These are phyloP conservation scores for Chaunax sp. DNA, from an alignment of 2,797 vertebrate genomes.

Conservation along the genomic window DNA sequence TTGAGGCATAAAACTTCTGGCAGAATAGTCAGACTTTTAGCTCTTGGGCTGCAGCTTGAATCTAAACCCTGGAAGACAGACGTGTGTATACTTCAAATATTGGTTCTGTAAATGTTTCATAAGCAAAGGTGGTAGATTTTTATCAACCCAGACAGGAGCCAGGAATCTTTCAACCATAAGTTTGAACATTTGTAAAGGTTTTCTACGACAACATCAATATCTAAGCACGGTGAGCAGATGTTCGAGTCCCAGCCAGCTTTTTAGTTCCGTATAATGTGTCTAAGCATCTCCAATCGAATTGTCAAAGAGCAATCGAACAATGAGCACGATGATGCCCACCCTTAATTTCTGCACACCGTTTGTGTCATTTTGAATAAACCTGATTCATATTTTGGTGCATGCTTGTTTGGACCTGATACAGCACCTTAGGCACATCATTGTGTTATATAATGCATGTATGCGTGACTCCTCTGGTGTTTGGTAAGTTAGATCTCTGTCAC, in stretches of 20 bases:
- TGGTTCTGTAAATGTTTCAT: not conserved
- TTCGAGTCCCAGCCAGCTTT: conserved; percentile 15
- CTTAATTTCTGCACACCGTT: not conserved
- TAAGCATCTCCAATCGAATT: conserved; percentile 41
- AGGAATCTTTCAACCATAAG: not conserved
- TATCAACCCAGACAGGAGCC: not conserved
- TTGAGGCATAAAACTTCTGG: not conserved
- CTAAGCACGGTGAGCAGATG: not conserved
- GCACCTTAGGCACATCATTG: not conserved
- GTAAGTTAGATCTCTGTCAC: too few species aligned
- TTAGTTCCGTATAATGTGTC: conserved; percentile 17
- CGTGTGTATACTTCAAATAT: not conserved
- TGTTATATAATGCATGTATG: conserved; percentile 15
- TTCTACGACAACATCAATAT: not conserved
- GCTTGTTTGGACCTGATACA: conserved; percentile 14
- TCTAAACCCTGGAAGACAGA: not conserved
- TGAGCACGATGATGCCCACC: too few species aligned
- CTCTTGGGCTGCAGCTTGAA: not conserved
- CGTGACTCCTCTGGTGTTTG: not conserved
- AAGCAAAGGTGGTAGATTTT: not conserved
- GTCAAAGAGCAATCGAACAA: too few species aligned
- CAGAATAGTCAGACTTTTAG: not conserved
- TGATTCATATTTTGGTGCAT: not conserved
- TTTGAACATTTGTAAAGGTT: not conserved
- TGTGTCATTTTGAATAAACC: conserved; percentile 19